Evolutionary conservation across 2,888 invertebrate genomes (phyloP).

Genomic region (Nephrocerus scutellatus): DNA sequence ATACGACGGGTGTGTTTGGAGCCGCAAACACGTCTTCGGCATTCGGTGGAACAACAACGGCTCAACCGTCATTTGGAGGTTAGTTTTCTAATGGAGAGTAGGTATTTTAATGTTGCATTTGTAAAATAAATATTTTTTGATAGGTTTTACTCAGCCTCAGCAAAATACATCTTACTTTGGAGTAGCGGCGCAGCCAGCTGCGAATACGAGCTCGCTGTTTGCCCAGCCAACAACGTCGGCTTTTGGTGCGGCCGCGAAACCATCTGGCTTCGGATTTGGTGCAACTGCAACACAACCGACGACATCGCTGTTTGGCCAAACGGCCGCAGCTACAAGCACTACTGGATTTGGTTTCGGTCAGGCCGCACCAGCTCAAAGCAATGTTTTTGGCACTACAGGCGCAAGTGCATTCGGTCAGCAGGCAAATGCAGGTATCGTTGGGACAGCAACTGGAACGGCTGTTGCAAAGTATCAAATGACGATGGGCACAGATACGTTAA

Average conservation of each 20-base stretch:
- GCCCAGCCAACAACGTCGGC: slow-evolving; percentile 55
- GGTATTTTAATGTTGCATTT: neutral
- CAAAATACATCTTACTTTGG: slow-evolving; percentile 58
- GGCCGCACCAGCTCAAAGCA: slow-evolving; percentile 48
- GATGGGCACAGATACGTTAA: slow-evolving; percentile 82
- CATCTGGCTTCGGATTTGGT: slow-evolving; percentile 40
- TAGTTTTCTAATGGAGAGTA: slow-evolving; percentile 20
- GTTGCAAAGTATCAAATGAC: slow-evolving; percentile 77
- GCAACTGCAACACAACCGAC: slow-evolving; percentile 41
- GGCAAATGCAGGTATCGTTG: slow-evolving; percentile 27
- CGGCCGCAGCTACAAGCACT: slow-evolving; percentile 41
- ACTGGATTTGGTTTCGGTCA: slow-evolving; percentile 58
- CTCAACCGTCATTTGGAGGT: slow-evolving; percentile 44
- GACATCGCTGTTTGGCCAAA: slow-evolving; percentile 52
- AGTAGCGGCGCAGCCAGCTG: slow-evolving; percentile 43
- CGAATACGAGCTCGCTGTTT: slow-evolving; percentile 55
- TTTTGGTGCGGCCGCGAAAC: slow-evolving; percentile 55
- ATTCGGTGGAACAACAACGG: slow-evolving; percentile 57
- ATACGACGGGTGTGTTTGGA: slow-evolving; percentile 47
- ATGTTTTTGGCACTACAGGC: slow-evolving; percentile 50
- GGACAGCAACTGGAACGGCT: slow-evolving; percentile 57
- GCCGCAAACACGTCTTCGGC: slow-evolving; percentile 56
- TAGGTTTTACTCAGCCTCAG: slow-evolving; percentile 44
- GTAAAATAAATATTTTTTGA: neutral
- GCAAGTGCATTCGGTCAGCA: slow-evolving; percentile 40